These are phyloP conservation scores for Sebastes miniatus DNA, from an alignment of 2,797 vertebrate genomes.

Conservation along the genomic window DNA sequence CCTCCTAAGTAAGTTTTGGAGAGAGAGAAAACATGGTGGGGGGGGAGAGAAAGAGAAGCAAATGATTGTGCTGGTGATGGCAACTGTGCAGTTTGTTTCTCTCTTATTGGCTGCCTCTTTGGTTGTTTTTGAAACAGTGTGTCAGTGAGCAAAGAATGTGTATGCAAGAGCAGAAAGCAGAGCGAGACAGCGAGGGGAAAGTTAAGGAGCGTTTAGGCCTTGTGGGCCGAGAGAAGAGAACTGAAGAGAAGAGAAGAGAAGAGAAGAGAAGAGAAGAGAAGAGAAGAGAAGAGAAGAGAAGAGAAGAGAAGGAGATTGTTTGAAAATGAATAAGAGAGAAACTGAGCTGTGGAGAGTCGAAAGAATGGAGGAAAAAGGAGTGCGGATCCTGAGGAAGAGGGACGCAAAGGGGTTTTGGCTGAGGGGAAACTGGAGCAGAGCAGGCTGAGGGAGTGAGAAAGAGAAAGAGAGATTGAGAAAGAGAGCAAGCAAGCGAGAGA, in stretches of 20 bases:
- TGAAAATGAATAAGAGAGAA: slow-evolving; percentile 28
- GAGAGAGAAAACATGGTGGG: slow-evolving; percentile 3
- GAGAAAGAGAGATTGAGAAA: not conserved
- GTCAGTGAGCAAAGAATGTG: slow-evolving; percentile 69
- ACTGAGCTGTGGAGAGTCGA: slow-evolving; percentile 7
- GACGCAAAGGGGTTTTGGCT: slow-evolving; percentile 53
- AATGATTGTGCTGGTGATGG: slow-evolving; percentile 52
- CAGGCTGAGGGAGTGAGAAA: slow-evolving; percentile 26
- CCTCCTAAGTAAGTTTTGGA: slow-evolving; percentile 53
- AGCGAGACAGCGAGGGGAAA: slow-evolving; percentile 18
- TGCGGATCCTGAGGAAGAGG: slow-evolving; percentile 61
- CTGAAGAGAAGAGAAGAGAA: too few species aligned
- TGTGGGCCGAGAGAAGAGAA: slow-evolving; percentile 8
- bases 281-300: not conserved
- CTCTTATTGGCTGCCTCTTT: slow-evolving; percentile 64
- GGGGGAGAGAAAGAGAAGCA: not conserved
- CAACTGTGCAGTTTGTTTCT: slow-evolving; percentile 58
- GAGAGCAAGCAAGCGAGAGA: not conserved
- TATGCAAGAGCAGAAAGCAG: slow-evolving; percentile 54
- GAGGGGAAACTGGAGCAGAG: slow-evolving; percentile 43
- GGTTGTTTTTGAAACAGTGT: slow-evolving; percentile 72
- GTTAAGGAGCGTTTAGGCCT: slow-evolving; percentile 10
- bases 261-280: not conserved
- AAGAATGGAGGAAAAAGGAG: slow-evolving; percentile 33
- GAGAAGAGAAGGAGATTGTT: slow-evolving; percentile 18